Conservation (phyloP, 2,888 invertebrate species). For the Myopa testacea region DNA sequence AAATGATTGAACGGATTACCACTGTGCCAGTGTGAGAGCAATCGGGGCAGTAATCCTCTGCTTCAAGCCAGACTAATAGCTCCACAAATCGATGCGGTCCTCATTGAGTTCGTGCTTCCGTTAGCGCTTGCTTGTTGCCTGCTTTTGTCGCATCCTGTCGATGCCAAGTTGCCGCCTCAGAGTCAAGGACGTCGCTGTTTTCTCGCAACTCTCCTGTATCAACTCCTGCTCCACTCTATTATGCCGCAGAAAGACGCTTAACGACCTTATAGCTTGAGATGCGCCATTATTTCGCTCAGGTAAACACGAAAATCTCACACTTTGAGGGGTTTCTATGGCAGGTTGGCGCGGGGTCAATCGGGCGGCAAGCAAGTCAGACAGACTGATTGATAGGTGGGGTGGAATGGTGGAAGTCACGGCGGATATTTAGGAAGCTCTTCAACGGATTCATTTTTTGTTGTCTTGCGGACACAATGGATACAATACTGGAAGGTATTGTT, state of each 20-base stretch:
- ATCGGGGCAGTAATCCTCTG: too few species aligned
- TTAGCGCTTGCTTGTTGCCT: not conserved
- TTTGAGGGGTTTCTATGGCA: not conserved
- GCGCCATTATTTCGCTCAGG: conserved; percentile 42
- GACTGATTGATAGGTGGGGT: not conserved
- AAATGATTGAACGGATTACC: conserved; percentile 24
- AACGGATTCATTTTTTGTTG: not conserved
- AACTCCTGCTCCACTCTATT: conserved; percentile 29
- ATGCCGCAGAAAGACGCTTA: conserved; percentile 36
- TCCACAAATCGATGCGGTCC: conserved; percentile 11
- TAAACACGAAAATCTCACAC: conserved; percentile 31
- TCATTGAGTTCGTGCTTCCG: not conserved
- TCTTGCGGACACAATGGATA: conserved; percentile 20
- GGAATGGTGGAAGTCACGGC: not conserved
- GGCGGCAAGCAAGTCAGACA: not conserved
- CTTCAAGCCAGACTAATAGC: conserved; percentile 13
- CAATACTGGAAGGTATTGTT: not conserved
- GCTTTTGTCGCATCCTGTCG: not conserved
- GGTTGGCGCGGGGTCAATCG: conserved; percentile 4
- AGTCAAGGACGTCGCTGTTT: conserved; percentile 40
- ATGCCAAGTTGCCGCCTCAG: not conserved
- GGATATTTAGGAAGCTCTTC: not conserved
- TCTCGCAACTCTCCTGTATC: not conserved
- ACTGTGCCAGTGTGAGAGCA: not conserved
- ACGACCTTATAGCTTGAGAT: conserved; percentile 37